Base-by-base conservation (phyloP, 2,797 vertebrate genomes). In the Tokudaia tokunoshimensis region DNA sequence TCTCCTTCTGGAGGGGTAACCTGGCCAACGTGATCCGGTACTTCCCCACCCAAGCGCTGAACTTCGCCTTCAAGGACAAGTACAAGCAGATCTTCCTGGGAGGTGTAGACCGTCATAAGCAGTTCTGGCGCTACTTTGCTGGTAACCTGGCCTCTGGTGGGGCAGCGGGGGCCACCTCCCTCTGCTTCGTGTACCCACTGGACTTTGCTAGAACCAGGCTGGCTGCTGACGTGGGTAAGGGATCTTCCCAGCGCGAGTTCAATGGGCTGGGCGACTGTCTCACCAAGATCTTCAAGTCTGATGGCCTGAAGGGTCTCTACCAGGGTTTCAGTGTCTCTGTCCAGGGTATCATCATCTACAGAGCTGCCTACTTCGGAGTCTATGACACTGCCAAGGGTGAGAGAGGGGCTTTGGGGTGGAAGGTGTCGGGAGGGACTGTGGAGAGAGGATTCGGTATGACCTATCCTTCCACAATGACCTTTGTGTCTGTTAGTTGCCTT, bases 51-150 rank as follows among this genome's bases (percentile, higher is more conserved):
- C 99, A 99, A 98, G 99, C 99, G 80, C 99, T 99, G 96, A 99
- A 99, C 99, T 99, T 99, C 88, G 99, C 99, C 98, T 99, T 99
- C 99, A 99, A 99, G 98, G 99, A 99, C 98, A 99, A 99, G 99
- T 99, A 99, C 99, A 99, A 99, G 99, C 99, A 99, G 99, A 98
- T 99, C 98, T 99, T 99, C 98, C 98, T 99, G n/a, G 99, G 99
- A 59, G 99, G 99, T 15, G 99, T 99, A 97, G 99, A 99, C 98
- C 99, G 99, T 97, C 99, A 99, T 97, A 99, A 99, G 98, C 99
- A 99, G 97, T 99, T 99, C 99, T 99, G 99, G 99, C 99, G 99
- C 95, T 99, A 99, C 98, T 99, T 99, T 8, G 99, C 99, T 0
- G 99, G 99, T 52, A 99, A 99, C 95, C 98, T 99, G 97, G 99